Conservation (phyloP, 2,888 invertebrate genomes). For the Aleiodes alternator region DNA sequence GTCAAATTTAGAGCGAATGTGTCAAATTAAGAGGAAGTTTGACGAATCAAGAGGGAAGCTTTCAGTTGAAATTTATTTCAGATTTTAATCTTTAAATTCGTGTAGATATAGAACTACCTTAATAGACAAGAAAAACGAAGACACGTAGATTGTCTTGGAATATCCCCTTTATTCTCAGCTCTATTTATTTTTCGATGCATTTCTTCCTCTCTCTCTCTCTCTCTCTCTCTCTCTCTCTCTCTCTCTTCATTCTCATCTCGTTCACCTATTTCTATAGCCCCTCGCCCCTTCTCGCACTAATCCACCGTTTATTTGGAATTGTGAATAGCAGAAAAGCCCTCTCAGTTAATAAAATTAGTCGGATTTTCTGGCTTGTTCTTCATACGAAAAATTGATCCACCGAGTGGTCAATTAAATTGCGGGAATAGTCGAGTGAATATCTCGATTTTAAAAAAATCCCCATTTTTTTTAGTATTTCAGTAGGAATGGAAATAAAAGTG, state of each 20-base stretch:
- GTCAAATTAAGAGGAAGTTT: no score
- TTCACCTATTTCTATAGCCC: background rate
- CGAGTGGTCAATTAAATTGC: background rate
- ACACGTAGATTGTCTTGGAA: background rate
- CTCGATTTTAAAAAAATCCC: background rate
- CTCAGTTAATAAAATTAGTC: conserved; percentile 23
- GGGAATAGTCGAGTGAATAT: background rate
- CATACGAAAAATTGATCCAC: background rate
- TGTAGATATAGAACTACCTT: no score
- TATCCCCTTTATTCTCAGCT: conserved; percentile 26
- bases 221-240: background rate
- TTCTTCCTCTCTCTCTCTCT: conserved; percentile 12
- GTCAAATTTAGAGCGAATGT: no score
- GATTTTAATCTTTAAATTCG: no score
- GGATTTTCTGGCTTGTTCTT: background rate
- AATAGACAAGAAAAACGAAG: no score
- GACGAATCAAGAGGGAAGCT: no score
- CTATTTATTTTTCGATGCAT: conserved; percentile 12
- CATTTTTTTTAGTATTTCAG: background rate
- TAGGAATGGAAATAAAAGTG: background rate
- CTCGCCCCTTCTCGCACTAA: background rate
- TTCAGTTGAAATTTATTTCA: no score
- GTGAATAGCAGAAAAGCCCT: background rate
- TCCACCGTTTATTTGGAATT: background rate
- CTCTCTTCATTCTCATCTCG: background rate